A percentile compares a stretch with the other conserved stretches of the same genome.
Conservation (phyloP, 2,113 vertebrate genomes). For the Oceanites oceanicus region DNA sequence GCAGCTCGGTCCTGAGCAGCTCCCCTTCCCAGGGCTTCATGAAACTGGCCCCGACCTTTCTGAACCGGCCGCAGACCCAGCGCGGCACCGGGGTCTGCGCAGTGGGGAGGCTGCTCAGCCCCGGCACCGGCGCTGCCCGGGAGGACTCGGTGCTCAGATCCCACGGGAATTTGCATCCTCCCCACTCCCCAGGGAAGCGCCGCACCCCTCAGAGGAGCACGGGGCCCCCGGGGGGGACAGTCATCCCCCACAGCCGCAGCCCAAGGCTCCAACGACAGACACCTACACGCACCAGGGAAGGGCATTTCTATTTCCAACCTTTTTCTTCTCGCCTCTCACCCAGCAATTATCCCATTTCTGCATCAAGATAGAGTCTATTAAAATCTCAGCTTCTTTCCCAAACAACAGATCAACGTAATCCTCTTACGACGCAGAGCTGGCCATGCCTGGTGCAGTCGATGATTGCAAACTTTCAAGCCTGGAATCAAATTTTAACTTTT, state of each 20-base stretch:
- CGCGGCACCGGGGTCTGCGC: background rate
- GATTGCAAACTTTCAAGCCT: background rate
- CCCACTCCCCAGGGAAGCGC: rapidly evolving
- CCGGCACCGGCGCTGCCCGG: background rate
- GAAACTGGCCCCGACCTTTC: rapidly evolving
- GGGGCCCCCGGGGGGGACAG: background rate
- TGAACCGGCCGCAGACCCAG: background rate
- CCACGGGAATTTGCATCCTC: background rate
- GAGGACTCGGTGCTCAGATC: rapidly evolving
- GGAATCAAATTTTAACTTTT: background rate
- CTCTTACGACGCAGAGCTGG: background rate
- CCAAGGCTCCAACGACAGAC: background rate
- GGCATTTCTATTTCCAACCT: background rate
- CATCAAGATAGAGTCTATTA: background rate
- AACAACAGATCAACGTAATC: background rate
- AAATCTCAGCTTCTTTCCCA: background rate
- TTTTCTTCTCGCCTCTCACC: background rate
- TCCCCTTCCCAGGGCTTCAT: background rate
- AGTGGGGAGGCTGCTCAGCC: background rate
- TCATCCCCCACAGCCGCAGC: background rate
- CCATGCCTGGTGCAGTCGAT: background rate
- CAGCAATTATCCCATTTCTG: background rate
- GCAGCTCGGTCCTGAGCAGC: background rate
- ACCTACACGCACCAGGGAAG: background rate
- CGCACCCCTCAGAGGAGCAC: background rate